Base-by-base conservation (phyloP, 2,797 vertebrate genomes). In the Pseudochaenichthys georgianus region DNA sequence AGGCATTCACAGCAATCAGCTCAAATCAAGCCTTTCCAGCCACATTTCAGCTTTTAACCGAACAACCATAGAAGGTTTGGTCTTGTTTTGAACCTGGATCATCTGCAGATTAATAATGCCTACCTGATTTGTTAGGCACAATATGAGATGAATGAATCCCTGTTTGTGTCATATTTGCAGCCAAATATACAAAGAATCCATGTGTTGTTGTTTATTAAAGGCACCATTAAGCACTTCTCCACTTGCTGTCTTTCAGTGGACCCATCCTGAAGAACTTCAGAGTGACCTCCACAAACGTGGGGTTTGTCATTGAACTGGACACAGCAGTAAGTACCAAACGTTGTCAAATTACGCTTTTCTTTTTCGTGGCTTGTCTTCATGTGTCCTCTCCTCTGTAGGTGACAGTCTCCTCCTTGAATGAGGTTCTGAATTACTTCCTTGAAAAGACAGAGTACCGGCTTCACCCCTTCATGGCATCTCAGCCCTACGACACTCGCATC, bases 221-320 rank as follows among this genome's bases (percentile, higher is more conserved):
- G 41, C 9, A 11, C 9, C 34, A 34, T 62, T 28, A 23, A 8
- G 19, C 0, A 3, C 73, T 60, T 12, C 38, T 48, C 9, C 34
- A 65, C 51, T 64, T 60, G 6, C 4, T 70, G 21, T 88, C 51
- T 92, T 93, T 70, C 82, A 94, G 93, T 16, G 87, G 90, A 2
- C 54, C 74, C 0, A 54, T 77, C 42, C 59, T 72, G 38, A 95
- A 78, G 76, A 90, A 94, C 87, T 95, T 75, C 87, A 93, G 85
- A 75, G 74, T 95, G 69, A 74, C 81, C 46, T 28, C 74, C 34
- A 75, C 60, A 34, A 64, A 69, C 1, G 3, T 66, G 3, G 84
- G 87, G 7, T 93, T 90, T 53, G 42, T 91, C 74, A 94, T 95
- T 46, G 82, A 93, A 43, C 84, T 95, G 61, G 82, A 93, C 0